Evolutionary conservation across 2,888 invertebrate genomes (phyloP).

Genomic region (Tipula confusa): DNA sequence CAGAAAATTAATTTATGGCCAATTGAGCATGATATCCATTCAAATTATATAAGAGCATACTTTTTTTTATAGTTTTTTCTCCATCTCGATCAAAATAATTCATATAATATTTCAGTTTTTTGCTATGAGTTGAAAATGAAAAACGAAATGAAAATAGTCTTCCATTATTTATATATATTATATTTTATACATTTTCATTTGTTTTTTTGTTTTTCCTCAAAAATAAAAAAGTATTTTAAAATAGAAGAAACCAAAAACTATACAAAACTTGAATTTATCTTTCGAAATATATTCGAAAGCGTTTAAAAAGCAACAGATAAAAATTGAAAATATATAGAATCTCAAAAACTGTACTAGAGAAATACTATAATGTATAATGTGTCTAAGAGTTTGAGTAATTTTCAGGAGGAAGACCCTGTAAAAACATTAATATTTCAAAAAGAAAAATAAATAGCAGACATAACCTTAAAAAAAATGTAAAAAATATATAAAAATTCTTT

Average conservation of each 20-base stretch:
- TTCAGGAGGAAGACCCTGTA: background rate
- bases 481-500: background rate
- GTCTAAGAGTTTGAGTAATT: background rate
- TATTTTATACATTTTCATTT: background rate
- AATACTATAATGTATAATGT: no score
- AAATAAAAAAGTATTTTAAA: background rate
- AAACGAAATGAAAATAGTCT: background rate
- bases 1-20: background rate
- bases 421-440: background rate
- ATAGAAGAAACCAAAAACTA: background rate
- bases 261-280: constrained; percentile 4
- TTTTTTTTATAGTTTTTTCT: background rate
- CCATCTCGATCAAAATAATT: background rate
- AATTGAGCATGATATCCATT: constrained; percentile 3
- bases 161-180: background rate
- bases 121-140: background rate
- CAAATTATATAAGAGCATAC: background rate
- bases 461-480: background rate
- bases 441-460: background rate
- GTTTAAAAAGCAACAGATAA: constrained; percentile 20
- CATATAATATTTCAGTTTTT: background rate
- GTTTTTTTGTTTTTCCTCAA: background rate
- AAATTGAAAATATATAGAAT: background rate
- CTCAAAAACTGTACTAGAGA: background rate
- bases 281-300: background rate